Evolutionary conservation across 1,140 invertebrate genomes (phyloP), one percentile per base, ranked within the genome.

Genomic region (Mesaphorura yosii): DNA sequence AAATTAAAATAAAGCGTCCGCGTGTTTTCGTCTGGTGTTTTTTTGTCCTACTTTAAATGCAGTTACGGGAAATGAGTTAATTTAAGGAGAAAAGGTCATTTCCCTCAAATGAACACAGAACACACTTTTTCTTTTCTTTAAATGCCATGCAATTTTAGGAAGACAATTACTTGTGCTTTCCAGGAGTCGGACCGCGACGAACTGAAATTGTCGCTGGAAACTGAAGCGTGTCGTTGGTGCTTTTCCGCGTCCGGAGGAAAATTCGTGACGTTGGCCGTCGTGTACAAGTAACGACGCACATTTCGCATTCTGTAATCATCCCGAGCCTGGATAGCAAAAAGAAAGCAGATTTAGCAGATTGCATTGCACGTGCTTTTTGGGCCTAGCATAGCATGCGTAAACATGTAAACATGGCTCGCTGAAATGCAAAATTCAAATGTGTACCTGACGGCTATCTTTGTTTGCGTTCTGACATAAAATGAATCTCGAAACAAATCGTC

Each of bases 141-240:
- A 42, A 12, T 45, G 6, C 19, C 26, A 42, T 25, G n/a, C 28
- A 25, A 28, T 42, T 25, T 42, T 42, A 25, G 6, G 15, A 29
- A 27, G 10, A 20, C 10, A 19, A 12, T 39, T 47, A 61, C 55
- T 38, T 64, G 58, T 17, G 64, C 60, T 15, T 83, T 72, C 85
- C 86, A 89, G 1, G 85, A 88, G 65, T 89, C 87, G 0, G 80
- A 83, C 23, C 77, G 59, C 0, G 85, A 88, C 1, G 86, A 88
- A 48, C 83, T 86, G 69, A 87, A 91, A 66, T 91, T 90, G 55
- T 87, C 85, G 66, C 85, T 88, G 6, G 86, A 88, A 17, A 89
- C 84, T 0, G 84, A 88, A 12, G 83, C 83, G 3, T 85, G 79
- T 20, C 84, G 68, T 67, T 78, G 81, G 65, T 79, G 81, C 53